phyloP scores from a whole-genome alignment of 2,797 vertebrate genomes.

The Cryptoblepharus egeriae region DNA sequence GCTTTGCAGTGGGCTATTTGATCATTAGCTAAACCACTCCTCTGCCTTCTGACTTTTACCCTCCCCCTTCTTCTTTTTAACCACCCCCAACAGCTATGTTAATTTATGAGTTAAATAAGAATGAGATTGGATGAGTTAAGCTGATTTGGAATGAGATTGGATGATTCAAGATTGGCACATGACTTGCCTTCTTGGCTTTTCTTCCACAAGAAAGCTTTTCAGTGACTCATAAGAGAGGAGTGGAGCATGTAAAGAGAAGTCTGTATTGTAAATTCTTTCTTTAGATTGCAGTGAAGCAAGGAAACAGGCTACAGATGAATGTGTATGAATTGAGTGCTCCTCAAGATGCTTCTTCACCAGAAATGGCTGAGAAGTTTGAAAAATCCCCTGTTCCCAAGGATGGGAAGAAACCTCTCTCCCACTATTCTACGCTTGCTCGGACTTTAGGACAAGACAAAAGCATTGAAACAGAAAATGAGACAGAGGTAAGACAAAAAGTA shows the following conservation, averaged over 20 bases:
- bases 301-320: constrained; percentile 92
- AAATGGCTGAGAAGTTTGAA: constrained; percentile 61
- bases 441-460: constrained; percentile 85
- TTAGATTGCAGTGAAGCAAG: constrained; percentile 93
- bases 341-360: background rate
- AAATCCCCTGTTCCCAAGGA: constrained; percentile 76
- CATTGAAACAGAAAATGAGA: constrained; percentile 78
- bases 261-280: background rate
- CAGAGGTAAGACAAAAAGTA: constrained; percentile 73
- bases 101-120: background rate
- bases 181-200: background rate
- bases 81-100: background rate
- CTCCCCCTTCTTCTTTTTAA: background rate
- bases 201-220: background rate
- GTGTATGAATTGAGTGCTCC: constrained; percentile 83
- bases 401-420: constrained; percentile 84
- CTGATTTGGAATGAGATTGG: background rate
- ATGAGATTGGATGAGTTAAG: background rate
- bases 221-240: background rate
- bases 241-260: background rate
- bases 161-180: background rate
- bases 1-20: too few species aligned
- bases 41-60: background rate
- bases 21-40: too few species aligned
- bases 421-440: constrained; percentile 82